A percentile compares a stretch with the other conserved stretches of the same genome.
These are phyloP conservation scores for Actinia tenebrosa DNA, from an alignment of 64 coral and sea anemone species.

Conservation along the genomic window DNA sequence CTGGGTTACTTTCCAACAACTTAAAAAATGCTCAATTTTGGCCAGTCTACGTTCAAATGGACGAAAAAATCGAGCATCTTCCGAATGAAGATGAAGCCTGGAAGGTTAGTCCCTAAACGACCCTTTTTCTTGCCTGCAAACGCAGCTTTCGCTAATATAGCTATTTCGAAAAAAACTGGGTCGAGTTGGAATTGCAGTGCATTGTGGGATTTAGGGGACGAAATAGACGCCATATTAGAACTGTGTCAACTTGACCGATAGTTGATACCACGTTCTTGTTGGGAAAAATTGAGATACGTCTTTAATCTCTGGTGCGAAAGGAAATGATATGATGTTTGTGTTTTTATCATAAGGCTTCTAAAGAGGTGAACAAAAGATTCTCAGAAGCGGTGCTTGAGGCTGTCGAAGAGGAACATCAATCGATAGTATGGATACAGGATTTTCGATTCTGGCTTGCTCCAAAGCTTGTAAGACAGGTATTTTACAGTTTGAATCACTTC, in stretches of 20 bases:
- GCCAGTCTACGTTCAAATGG: neutral
- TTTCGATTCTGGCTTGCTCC: neutral
- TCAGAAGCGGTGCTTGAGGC: neutral
- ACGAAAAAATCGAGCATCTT: neutral
- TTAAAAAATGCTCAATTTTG: neutral
- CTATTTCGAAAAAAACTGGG: no score
- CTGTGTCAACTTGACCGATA: no score
- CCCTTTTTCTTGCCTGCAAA: no score
- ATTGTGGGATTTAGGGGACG: no score
- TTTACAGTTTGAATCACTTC: neutral
- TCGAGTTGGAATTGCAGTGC: no score
- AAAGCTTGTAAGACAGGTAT: slow-evolving; percentile 8
- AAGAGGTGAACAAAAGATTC: neutral
- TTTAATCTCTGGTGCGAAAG: no score
- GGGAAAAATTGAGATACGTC: no score
- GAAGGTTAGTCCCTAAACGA: neutral
- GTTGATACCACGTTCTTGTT: no score
- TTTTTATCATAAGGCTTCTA: neutral
- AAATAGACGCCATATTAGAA: no score
- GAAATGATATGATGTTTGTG: no score
- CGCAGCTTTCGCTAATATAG: no score
- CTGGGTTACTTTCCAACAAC: neutral
- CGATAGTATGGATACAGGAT: slow-evolving; percentile 7
- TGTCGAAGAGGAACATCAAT: neutral
- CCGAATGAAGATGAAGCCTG: neutral